Percentiles rank a stretch among this genome's conserved stretches.
Conservation (phyloP, 2,888 invertebrate species). For the Ferrisia virgata region DNA sequence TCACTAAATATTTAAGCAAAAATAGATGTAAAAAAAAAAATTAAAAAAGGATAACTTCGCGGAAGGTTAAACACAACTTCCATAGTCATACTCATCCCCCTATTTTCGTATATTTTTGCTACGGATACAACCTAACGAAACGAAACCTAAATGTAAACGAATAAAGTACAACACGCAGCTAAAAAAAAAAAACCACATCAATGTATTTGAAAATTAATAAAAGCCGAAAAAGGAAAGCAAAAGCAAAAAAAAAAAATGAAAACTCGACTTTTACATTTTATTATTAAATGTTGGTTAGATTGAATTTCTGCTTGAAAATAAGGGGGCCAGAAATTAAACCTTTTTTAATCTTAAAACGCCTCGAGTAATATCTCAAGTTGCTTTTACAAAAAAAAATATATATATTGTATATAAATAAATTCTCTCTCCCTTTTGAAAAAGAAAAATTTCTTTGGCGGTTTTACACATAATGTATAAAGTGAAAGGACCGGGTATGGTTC, state of each 20-base stretch:
- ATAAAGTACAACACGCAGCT: no score
- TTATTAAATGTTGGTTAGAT: conserved; percentile 1
- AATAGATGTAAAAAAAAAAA: no score
- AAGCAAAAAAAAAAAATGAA: neutral
- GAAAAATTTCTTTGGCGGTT: neutral
- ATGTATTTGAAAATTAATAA: conserved; percentile 8
- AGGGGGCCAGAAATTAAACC: neutral
- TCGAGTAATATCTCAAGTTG: neutral
- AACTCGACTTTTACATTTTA: neutral
- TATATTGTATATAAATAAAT: neutral
- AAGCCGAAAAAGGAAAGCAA: neutral
- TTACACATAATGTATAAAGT: neutral
- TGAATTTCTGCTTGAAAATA: conserved; percentile 20
- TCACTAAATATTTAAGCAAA: no score
- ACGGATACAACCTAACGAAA: no score
- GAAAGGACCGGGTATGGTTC: neutral
- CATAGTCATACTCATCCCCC: no score
- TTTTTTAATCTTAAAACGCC: conserved; percentile 8
- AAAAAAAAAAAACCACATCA: neutral
- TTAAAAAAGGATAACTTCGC: no score
- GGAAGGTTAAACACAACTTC: no score
- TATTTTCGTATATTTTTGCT: no score
- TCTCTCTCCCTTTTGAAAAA: neutral
- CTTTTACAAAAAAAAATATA: neutral
- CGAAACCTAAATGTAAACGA: no score